Evolutionary conservation across 2,797 vertebrate species (phyloP).

Genomic region (Choloepus didactylus): DNA sequence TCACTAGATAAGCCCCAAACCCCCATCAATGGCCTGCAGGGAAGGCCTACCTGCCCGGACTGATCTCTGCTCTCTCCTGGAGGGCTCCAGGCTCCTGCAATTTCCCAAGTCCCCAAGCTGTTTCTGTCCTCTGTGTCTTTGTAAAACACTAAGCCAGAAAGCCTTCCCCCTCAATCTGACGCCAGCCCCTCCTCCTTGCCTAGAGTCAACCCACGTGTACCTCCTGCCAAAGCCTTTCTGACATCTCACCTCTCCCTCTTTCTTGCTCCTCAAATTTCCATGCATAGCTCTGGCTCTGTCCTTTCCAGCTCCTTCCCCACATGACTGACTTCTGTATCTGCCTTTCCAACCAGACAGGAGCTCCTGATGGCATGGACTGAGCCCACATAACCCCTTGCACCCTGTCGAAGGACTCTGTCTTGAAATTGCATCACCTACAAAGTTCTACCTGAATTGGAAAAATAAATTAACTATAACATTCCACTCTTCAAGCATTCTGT

Average conservation of each 20-base stretch:
- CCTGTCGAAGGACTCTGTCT: not conserved
- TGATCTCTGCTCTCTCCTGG: not conserved
- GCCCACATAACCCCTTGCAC: not conserved
- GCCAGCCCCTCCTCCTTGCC: not conserved
- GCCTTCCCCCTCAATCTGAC: not conserved
- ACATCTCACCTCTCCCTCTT: not conserved
- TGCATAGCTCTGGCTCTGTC: not conserved
- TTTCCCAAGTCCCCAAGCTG: not conserved
- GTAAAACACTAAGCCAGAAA: not conserved
- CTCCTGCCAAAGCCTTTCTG: not conserved
- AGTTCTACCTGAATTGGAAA: not conserved
- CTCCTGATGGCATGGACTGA: not conserved
- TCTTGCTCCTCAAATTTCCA: not conserved
- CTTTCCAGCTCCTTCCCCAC: not conserved
- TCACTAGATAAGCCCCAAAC: not conserved
- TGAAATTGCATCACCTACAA: slow-evolving; percentile 3
- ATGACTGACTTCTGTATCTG: not conserved
- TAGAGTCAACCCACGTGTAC: no score
- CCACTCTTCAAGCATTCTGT: not conserved
- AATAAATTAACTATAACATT: not conserved
- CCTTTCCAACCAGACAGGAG: not conserved
- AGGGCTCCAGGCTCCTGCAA: no score
- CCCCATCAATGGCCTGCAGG: not conserved
- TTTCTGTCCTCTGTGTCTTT: not conserved
- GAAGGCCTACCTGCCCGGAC: not conserved